Conservation (phyloP, 2,888 invertebrate species). For the Napeogenes inachia region DNA sequence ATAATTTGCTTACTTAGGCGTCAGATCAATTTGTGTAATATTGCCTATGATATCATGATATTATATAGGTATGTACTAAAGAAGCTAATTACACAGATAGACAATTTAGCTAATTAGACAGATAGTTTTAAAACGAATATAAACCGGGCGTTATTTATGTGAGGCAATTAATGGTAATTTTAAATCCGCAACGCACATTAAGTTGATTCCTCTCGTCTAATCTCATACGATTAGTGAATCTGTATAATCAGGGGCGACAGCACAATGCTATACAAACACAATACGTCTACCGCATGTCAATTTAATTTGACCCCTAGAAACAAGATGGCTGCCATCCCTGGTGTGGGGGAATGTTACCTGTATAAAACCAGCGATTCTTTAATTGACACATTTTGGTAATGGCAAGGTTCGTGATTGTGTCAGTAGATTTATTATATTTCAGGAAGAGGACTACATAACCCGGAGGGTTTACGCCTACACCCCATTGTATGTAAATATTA, state of each 20-base stretch:
- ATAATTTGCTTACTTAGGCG: no score
- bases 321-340: slow-evolving; percentile 69
- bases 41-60: no score
- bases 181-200: slow-evolving; percentile 56
- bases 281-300: slow-evolving; percentile 73
- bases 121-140: slow-evolving; percentile 11
- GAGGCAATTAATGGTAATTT: slow-evolving; percentile 36
- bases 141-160: slow-evolving; percentile 27
- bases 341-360: slow-evolving; percentile 41
- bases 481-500: slow-evolving; percentile 32
- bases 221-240: slow-evolving; percentile 60
- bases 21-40: no score
- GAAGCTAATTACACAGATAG: no score
- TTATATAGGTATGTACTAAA: no score
- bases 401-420: slow-evolving; percentile 17
- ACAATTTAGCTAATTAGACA: background rate
- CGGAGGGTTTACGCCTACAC: slow-evolving; percentile 25
- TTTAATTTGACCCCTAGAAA: slow-evolving; percentile 73
- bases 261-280: slow-evolving; percentile 64
- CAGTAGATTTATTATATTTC: slow-evolving; percentile 27
- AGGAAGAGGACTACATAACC: slow-evolving; percentile 21
- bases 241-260: slow-evolving; percentile 73
- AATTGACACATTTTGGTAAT: slow-evolving; percentile 66
- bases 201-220: slow-evolving; percentile 65
- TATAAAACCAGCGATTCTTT: slow-evolving; percentile 56